A percentile compares a stretch with the other conserved stretches of the same genome.
These are phyloP conservation scores for Manis javanica DNA, from an alignment of 2,797 vertebrate species.

Conservation along the genomic window DNA sequence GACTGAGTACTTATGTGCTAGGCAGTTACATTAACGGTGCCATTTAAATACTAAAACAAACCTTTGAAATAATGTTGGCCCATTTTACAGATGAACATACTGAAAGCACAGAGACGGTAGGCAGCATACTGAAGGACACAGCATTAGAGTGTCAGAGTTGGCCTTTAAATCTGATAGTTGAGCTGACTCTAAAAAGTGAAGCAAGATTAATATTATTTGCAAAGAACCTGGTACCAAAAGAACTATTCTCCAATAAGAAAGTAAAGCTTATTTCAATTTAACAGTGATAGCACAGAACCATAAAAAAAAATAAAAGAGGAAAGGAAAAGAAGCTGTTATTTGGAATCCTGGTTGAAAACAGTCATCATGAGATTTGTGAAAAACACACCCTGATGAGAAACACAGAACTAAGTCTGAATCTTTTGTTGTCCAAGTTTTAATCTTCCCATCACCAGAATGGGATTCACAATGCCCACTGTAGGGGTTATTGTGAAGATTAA, in stretches of 20 bases:
- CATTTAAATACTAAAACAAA: not conserved
- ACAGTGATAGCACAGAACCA: not conserved
- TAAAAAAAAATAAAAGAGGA: not conserved
- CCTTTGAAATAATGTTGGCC: not conserved
- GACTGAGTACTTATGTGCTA: not conserved
- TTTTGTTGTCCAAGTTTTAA: not conserved
- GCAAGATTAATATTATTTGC: not conserved
- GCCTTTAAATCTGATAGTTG: not conserved
- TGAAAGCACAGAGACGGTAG: not conserved
- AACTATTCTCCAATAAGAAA: not conserved
- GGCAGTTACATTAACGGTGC: not conserved
- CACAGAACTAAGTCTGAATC: not conserved
- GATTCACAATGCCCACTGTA: not conserved
- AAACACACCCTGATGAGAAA: not conserved
- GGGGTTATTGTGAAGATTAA: not conserved
- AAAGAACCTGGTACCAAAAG: not conserved
- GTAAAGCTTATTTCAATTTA: conserved; percentile 3
- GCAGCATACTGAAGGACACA: not conserved
- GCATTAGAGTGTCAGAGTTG: not conserved
- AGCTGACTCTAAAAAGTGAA: not conserved
- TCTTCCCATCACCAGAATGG: not conserved
- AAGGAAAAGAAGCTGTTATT: not conserved
- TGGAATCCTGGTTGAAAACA: not conserved
- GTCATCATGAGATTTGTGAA: not conserved
- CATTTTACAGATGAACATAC: not conserved